These are phyloP conservation scores for Aphis craccivora DNA, from an alignment of 1,140 invertebrate species.

Conservation along the genomic window DNA sequence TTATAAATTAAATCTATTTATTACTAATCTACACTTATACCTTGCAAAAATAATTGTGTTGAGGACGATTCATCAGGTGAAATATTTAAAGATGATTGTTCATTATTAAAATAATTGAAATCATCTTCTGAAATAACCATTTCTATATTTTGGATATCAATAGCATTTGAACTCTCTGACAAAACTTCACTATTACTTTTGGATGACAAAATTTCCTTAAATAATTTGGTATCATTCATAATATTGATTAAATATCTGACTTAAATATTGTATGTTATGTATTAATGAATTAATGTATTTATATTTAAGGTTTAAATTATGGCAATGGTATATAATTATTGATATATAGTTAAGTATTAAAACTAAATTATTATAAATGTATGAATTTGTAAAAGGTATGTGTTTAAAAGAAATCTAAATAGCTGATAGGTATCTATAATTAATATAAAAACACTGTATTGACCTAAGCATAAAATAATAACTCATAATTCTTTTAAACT, in stretches of 20 bases:
- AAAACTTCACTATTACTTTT: not conserved
- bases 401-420: not conserved
- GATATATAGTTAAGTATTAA: not conserved
- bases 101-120: not conserved
- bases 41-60: too few species aligned
- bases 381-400: not conserved
- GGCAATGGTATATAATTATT: not conserved
- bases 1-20: too few species aligned
- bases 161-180: not conserved
- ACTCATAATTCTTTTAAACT: not conserved
- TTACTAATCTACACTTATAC: too few species aligned
- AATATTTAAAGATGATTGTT: not conserved
- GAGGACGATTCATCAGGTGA: too few species aligned
- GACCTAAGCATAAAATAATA: not conserved
- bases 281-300: not conserved
- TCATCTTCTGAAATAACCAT: not conserved
- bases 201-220: not conserved
- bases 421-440: not conserved
- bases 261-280: not conserved
- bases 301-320: not conserved
- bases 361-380: not conserved
- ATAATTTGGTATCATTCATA: not conserved
- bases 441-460: not conserved
- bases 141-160: constrained; percentile 14
- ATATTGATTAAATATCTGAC: too few species aligned